Conservation (phyloP, 1,140 invertebrate genomes). For the Trachelipus rathkii region DNA sequence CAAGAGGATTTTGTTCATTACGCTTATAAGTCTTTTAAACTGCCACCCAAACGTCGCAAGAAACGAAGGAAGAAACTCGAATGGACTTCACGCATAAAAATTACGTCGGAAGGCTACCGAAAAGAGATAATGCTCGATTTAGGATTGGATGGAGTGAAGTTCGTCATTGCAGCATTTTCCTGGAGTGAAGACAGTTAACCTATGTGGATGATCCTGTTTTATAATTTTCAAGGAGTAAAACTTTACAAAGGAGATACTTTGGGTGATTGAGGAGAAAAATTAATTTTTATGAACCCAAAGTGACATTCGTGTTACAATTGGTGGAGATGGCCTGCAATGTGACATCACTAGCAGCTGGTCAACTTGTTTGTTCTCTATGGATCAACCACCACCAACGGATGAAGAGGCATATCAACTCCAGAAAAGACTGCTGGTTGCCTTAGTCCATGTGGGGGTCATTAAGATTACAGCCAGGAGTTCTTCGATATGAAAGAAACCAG, state of each 20-base stretch:
- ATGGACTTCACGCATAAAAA: constrained; percentile 24
- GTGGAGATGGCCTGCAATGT: constrained; percentile 82
- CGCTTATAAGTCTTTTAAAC: constrained; percentile 62
- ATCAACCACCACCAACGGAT: constrained; percentile 78
- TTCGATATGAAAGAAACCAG: constrained; percentile 53
- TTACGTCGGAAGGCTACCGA: constrained; percentile 55
- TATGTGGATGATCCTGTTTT: constrained; percentile 91
- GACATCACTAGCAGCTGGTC: constrained; percentile 79
- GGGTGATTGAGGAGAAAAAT: constrained; percentile 87
- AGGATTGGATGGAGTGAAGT: constrained; percentile 94
- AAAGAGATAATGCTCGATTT: constrained; percentile 57
- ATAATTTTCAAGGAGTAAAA: constrained; percentile 67
- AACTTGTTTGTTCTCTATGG: constrained; percentile 84
- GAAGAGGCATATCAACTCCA: constrained; percentile 73
- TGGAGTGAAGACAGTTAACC: constrained; percentile 68
- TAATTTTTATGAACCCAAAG: constrained; percentile 82
- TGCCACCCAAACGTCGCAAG: constrained; percentile 86
- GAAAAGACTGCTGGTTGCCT: constrained; percentile 76
- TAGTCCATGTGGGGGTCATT: constrained; percentile 85
- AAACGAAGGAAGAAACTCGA: constrained; percentile 66
- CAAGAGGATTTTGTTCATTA: constrained; percentile 53
- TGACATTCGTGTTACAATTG: constrained; percentile 90
- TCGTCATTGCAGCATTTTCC: constrained; percentile 78
- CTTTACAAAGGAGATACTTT: constrained; percentile 90
- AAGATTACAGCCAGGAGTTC: constrained; percentile 69